These are phyloP conservation scores for Bembecia ichneumoniformis DNA, from an alignment of 2,888 invertebrate species.

Conservation along the genomic window DNA sequence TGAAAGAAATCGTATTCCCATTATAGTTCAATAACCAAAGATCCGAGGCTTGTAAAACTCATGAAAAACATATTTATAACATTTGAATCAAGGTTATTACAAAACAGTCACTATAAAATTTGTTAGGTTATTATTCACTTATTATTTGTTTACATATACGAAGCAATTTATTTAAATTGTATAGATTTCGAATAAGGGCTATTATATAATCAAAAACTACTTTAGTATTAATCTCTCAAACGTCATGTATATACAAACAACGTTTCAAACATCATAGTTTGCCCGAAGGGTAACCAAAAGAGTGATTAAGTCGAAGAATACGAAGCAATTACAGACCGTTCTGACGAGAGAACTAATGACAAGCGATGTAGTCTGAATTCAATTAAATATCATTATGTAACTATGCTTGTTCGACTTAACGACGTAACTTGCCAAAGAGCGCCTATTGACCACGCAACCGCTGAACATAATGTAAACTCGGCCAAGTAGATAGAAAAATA, in stretches of 20 bases:
- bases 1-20: no score
- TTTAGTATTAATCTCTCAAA: conserved; percentile 44
- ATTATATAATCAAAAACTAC: conserved; percentile 56
- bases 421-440: neutral
- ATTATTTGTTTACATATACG: conserved; percentile 5
- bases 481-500: conserved; percentile 4
- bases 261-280: conserved; percentile 36
- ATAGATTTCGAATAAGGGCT: conserved; percentile 22
- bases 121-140: no score
- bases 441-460: conserved; percentile 3
- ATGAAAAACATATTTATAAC: no score
- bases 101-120: no score
- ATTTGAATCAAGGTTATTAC: no score
- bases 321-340: conserved; percentile 26
- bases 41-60: no score
- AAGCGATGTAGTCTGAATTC: conserved; percentile 20
- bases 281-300: conserved; percentile 33
- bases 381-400: conserved; percentile 16
- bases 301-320: conserved; percentile 34
- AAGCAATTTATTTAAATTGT: conserved; percentile 19
- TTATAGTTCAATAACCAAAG: no score
- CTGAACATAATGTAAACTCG: conserved; percentile 9
- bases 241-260: conserved; percentile 49
- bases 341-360: conserved; percentile 19
- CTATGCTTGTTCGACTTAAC: conserved; percentile 2